These are phyloP conservation scores for Anas platyrhynchos DNA, from an alignment of 2,113 vertebrate species.

Conservation along the genomic window DNA sequence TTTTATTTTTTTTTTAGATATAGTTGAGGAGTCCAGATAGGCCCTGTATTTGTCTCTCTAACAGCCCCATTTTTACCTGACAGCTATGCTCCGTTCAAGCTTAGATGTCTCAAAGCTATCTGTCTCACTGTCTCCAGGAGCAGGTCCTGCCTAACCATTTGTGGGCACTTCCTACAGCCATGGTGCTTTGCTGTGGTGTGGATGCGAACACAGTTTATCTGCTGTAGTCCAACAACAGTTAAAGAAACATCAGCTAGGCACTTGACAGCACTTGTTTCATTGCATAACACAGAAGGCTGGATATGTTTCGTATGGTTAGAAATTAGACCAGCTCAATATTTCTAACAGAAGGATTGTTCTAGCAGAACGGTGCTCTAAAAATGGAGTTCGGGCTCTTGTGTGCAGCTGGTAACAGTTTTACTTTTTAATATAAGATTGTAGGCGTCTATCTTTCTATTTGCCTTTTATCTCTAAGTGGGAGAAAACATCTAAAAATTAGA, in stretches of 20 bases:
- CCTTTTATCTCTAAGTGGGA: slow-evolving; percentile 7
- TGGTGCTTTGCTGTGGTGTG: background rate
- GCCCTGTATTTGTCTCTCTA: background rate
- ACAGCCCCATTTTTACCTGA: background rate
- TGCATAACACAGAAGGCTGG: background rate
- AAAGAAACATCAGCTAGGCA: background rate
- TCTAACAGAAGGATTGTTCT: background rate
- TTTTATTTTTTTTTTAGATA: background rate
- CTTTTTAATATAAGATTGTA: background rate
- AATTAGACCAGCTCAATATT: background rate
- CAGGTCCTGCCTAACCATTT: rapidly evolving
- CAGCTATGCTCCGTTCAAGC: background rate
- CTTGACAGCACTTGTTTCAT: background rate
- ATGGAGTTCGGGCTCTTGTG: background rate
- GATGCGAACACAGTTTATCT: background rate
- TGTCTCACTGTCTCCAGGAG: background rate
- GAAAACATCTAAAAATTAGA: slow-evolving; percentile 17
- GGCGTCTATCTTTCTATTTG: background rate
- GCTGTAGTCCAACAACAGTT: background rate
- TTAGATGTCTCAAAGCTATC: background rate
- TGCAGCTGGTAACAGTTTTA: background rate
- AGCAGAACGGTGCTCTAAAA: background rate
- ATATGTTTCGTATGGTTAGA: background rate
- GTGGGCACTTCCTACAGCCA: background rate
- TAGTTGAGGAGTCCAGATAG: background rate